phyloP scores from a whole-genome alignment of 2,797 vertebrate species.

The Semaprochilodus insignis region DNA sequence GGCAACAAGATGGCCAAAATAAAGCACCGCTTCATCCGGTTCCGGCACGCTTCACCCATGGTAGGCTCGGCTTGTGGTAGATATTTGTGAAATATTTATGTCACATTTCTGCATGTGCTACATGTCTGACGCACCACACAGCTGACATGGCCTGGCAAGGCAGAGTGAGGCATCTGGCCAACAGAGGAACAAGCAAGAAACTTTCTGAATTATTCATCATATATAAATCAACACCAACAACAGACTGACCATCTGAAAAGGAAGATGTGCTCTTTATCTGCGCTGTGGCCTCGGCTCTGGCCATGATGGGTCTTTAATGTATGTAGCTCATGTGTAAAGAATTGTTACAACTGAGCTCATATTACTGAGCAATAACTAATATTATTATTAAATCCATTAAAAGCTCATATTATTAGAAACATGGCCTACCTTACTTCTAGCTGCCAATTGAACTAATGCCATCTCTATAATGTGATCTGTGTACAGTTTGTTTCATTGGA shows the following conservation, averaged over 20 bases:
- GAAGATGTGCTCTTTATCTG: slow-evolving; percentile 40
- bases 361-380: no score
- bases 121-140: slow-evolving; percentile 85
- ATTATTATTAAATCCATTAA: no score
- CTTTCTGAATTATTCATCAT: slow-evolving; percentile 92
- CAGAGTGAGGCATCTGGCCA: slow-evolving; percentile 86
- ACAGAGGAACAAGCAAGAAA: slow-evolving; percentile 80
- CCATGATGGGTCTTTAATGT: slow-evolving; percentile 73
- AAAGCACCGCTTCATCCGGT: slow-evolving; percentile 39
- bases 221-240: slow-evolving; percentile 87
- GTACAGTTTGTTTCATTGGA: no score
- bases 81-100: slow-evolving; percentile 92
- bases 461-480: no score
- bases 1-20: slow-evolving; percentile 44
- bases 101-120: slow-evolving; percentile 86
- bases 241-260: slow-evolving; percentile 67
- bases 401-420: no score
- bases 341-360: no score
- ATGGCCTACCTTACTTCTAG: no score
- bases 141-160: slow-evolving; percentile 85
- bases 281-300: neutral
- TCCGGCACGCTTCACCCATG: slow-evolving; percentile 48
- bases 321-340: neutral
- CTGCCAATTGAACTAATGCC: no score
- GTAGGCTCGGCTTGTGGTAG: slow-evolving; percentile 79